Evolutionary conservation across 2,888 invertebrate species (phyloP), one percentile per base, ranked within the genome.

Genomic region (Stenchaetothrips biformis): DNA sequence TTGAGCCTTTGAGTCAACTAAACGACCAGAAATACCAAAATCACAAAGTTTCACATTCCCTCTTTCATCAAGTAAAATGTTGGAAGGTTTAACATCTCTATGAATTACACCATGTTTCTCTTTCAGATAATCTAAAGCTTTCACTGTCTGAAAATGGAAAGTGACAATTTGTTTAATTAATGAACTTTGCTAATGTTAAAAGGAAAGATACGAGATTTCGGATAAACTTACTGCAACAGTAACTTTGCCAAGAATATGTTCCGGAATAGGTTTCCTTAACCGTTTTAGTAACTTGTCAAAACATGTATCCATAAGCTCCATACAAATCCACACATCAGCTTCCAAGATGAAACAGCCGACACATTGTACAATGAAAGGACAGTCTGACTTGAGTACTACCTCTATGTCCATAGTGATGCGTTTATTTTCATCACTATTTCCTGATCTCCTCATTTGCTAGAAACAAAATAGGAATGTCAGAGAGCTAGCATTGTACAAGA

Each of bases 301-400:
- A 88, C 99, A 99, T 27, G 98, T 97, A 18, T 97, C 94, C 99
- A 99, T 99, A 83, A 99, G 90, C 88, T 99, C 99, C 99, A 99
- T 99, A 87, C 99, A 99, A 86, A 99, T 99, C 97, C 99, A 99
- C 0, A 99, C 98, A 87, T 99, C 98, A 0, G 96, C 94, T 86
- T 96, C 96, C 0, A 96, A 97, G 80, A 99, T 97, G 88, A 99
- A 98, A 88, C 97, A 98, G 77, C 99, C 99, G 85, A 97, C 91
- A 87, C 98, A 99, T 86, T 96, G 92, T 84, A 99, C 99, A 84
- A 99, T 99, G 88, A 94, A 98, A 62, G 94, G 95, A 88, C 98
- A 99, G 88, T 97, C 96, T 37, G 98, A 98, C 83, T 98, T 95
- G n/a, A 98, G 91, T 81, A 99, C 98, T 79, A 99, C 98, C 87